phyloP scores from a whole-genome alignment of 1,140 invertebrate genomes.

The Diprion similis region DNA sequence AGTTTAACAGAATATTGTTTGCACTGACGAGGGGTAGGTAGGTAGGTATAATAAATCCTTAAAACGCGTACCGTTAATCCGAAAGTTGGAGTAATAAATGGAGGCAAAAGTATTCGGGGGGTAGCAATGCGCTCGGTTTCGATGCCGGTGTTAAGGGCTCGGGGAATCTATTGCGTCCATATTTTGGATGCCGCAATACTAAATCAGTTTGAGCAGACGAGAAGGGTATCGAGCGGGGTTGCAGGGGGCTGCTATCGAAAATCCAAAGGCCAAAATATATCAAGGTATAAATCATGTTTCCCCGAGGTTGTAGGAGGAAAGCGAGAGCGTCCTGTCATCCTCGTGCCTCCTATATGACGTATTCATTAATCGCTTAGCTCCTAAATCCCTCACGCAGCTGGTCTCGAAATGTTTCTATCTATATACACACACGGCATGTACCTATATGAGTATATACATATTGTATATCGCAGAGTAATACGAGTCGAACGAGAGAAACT shows the following conservation, averaged over 20 bases:
- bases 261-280: constrained; percentile 49
- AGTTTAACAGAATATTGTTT: no score
- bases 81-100: not conserved
- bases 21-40: no score
- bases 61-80: no score
- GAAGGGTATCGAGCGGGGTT: no score
- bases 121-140: not conserved
- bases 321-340: constrained; percentile 23
- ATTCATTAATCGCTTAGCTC: constrained; percentile 52
- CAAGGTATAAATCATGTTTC: constrained; percentile 41
- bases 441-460: not conserved
- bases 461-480: not conserved
- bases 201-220: constrained; percentile 35
- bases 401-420: constrained; percentile 43
- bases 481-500: constrained; percentile 1
- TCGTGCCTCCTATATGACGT: constrained; percentile 27
- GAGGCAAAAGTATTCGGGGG: not conserved
- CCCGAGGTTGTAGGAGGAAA: constrained; percentile 34
- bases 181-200: constrained; percentile 26
- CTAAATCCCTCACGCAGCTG: constrained; percentile 47
- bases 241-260: constrained; percentile 32
- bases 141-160: not conserved
- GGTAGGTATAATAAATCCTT: no score
- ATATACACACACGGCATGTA: constrained; percentile 18
- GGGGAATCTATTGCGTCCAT: constrained; percentile 8